phyloP scores from a whole-genome alignment of 2,888 invertebrate species.

The Dolichopus griseipennis region DNA sequence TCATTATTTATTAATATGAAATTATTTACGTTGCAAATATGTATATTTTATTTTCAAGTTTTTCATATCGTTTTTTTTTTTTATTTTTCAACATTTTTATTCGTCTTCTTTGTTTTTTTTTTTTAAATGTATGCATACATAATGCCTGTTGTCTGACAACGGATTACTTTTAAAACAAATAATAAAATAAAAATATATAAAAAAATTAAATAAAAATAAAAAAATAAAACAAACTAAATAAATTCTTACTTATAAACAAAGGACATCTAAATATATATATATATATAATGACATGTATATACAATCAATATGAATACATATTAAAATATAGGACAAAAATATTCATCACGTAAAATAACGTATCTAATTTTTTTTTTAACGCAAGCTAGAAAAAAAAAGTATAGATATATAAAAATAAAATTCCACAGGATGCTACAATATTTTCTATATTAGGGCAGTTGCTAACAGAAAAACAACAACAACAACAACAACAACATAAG shows the following conservation, averaged over 20 bases:
- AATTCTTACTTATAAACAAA: background rate
- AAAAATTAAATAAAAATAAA: background rate
- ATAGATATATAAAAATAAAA: background rate
- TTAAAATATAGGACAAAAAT: no score
- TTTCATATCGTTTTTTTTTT: no score
- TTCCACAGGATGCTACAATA: background rate
- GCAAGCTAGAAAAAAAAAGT: no score
- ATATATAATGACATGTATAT: background rate
- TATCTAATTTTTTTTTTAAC: no score
- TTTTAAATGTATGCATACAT: background rate
- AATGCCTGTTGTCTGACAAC: constrained; percentile 4
- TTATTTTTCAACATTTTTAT: no score
- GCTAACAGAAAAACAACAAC: background rate
- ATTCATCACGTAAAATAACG: no score
- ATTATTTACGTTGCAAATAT: no score
- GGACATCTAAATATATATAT: background rate
- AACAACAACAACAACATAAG: background rate
- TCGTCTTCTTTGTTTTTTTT: no score
- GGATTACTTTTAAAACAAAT: background rate
- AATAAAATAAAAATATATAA: background rate
- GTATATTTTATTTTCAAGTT: no score
- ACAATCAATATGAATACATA: background rate
- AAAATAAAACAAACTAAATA: no score
- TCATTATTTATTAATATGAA: no score
- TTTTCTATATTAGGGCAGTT: background rate